Conservation (phyloP, 2,888 invertebrate species). For the Camptogramma bilineatum region DNA sequence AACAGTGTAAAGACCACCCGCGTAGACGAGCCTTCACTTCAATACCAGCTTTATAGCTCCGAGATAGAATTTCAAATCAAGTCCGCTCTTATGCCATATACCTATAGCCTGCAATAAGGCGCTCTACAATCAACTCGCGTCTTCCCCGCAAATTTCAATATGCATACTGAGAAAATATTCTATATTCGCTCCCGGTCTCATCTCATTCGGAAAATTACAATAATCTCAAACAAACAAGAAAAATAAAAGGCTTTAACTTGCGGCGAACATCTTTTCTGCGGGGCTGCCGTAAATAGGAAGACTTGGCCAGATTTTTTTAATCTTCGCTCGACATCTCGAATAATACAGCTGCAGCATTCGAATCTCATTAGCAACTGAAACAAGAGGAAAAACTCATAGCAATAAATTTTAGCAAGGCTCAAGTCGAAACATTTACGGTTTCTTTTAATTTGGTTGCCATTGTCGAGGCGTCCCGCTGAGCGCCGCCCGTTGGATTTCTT, state of each 20-base stretch:
- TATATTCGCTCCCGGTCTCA: slow-evolving; percentile 51
- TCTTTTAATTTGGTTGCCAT: slow-evolving; percentile 84
- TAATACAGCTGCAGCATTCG: slow-evolving; percentile 80
- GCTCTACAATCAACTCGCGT: slow-evolving; percentile 70
- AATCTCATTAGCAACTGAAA: slow-evolving; percentile 83
- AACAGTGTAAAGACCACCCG: slow-evolving; percentile 82
- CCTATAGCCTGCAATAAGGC: slow-evolving; percentile 70
- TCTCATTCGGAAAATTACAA: slow-evolving; percentile 52
- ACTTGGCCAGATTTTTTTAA: slow-evolving; percentile 63
- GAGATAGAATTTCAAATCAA: slow-evolving; percentile 68
- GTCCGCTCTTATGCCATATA: slow-evolving; percentile 53
- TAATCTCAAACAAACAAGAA: slow-evolving; percentile 56
- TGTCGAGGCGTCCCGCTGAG: slow-evolving; percentile 82
- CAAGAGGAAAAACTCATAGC: slow-evolving; percentile 77
- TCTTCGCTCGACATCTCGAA: slow-evolving; percentile 66
- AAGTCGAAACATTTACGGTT: slow-evolving; percentile 83
- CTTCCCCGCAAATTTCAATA: slow-evolving; percentile 70
- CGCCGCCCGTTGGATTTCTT: slow-evolving; percentile 76
- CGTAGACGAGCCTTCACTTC: slow-evolving; percentile 66
- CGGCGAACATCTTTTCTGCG: slow-evolving; percentile 50
- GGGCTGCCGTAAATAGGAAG: slow-evolving; percentile 55
- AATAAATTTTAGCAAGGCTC: slow-evolving; percentile 84
- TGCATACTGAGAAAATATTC: slow-evolving; percentile 62
- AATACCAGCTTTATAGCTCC: slow-evolving; percentile 77
- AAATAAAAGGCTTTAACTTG: slow-evolving; percentile 60